These are phyloP conservation scores for Ceratina australensis DNA, from an alignment of 1,140 invertebrate genomes.

Conservation along the genomic window DNA sequence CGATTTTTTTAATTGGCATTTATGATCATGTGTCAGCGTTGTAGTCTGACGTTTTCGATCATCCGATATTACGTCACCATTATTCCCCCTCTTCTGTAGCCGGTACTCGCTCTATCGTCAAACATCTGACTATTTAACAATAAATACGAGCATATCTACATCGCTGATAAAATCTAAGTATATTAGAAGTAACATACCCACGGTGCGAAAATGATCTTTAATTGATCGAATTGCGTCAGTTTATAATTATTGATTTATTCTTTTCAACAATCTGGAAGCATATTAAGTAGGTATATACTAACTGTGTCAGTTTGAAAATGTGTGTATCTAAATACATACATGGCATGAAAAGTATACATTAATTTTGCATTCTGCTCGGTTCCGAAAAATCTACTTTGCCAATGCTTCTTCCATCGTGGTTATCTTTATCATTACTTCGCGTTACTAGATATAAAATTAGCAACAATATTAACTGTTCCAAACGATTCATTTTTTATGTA, in stretches of 20 bases:
- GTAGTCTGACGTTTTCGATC: slow-evolving; percentile 57
- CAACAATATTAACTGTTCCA: not conserved
- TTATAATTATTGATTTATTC: not conserved
- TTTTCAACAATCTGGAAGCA: not conserved
- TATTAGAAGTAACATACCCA: slow-evolving; percentile 3
- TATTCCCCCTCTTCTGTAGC: slow-evolving; percentile 14
- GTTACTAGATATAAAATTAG: too few relatives aligned
- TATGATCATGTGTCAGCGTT: slow-evolving; percentile 22
- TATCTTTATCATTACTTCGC: too few relatives aligned
- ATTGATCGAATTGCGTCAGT: not conserved
- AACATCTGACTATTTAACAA: not conserved
- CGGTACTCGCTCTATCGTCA: slow-evolving; percentile 15
- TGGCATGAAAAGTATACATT: not conserved
- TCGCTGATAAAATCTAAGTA: slow-evolving; percentile 1
- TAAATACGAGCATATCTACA: not conserved
- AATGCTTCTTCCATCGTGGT: not conserved
- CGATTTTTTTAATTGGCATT: slow-evolving; percentile 1
- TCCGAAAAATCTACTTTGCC: not conserved
- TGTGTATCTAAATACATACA: slow-evolving; percentile 8
- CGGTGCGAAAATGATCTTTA: slow-evolving; percentile 1
- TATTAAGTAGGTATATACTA: not conserved
- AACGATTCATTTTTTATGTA: too few relatives aligned
- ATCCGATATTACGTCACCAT: slow-evolving; percentile 70
- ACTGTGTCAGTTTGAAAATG: slow-evolving; percentile 7
- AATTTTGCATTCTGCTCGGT: not conserved